phyloP scores from a whole-genome alignment of 2,113 vertebrate species.

The Pelodiscus sinensis region DNA sequence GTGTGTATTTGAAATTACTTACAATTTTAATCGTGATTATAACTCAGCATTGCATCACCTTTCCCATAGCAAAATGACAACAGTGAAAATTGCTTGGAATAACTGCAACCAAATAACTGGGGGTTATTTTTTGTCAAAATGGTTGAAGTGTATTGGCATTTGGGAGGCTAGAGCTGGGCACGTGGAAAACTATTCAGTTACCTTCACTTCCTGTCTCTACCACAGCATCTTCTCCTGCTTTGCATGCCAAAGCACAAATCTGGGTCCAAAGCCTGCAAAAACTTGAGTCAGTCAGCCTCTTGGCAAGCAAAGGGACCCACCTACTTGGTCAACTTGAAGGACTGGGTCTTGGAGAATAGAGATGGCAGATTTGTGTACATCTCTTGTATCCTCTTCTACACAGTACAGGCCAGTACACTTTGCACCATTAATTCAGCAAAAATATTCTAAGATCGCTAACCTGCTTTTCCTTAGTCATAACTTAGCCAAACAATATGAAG shows the following conservation, averaged over 20 bases:
- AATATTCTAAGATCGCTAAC: neutral
- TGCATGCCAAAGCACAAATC: neutral
- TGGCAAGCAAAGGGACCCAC: neutral
- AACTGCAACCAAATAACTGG: neutral
- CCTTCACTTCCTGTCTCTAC: neutral
- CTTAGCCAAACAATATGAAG: neutral
- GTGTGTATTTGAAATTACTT: conserved; percentile 31
- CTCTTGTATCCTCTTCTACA: neutral
- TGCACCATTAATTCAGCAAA: neutral
- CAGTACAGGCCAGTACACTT: neutral
- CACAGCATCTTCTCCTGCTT: neutral
- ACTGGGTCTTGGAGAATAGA: neutral
- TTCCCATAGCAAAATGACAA: neutral
- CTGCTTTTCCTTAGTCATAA: neutral
- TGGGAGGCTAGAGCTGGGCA: neutral
- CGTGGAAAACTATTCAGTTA: neutral
- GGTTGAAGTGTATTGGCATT: neutral
- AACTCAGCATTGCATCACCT: neutral
- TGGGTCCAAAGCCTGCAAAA: accelerated
- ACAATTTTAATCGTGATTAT: conserved; percentile 36
- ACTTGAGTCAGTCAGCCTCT: neutral
- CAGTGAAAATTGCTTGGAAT: neutral
- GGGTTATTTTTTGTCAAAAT: neutral
- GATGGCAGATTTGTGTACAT: neutral
- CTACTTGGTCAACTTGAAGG: neutral